These are phyloP conservation scores for Melieria crassipennis DNA, from an alignment of 2,888 invertebrate genomes.

Conservation along the genomic window DNA sequence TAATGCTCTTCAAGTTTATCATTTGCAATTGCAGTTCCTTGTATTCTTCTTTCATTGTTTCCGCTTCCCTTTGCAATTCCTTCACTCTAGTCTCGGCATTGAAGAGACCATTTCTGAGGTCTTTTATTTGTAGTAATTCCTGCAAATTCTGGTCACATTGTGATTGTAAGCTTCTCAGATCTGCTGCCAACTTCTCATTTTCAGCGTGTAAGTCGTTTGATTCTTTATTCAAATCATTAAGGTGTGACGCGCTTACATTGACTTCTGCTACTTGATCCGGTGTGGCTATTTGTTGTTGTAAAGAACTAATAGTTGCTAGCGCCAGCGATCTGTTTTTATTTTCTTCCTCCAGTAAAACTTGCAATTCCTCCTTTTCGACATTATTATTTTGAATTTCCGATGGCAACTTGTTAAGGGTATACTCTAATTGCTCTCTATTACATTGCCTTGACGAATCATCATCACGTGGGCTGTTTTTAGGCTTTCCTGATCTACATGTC, in stretches of 20 bases:
- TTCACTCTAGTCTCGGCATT: conserved; percentile 13
- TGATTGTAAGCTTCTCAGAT: conserved; percentile 35
- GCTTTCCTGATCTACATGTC: too few relatives aligned
- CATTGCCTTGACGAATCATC: too few relatives aligned
- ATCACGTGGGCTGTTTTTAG: too few relatives aligned
- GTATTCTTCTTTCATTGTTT: conserved; percentile 13
- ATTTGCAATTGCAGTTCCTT: conserved; percentile 33
- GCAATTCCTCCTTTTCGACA: conserved; percentile 72
- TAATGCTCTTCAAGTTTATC: conserved; percentile 21
- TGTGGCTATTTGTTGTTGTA: conserved; percentile 51
- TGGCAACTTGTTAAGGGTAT: too few relatives aligned
- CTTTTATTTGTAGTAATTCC: conserved; percentile 11
- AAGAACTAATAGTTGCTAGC: conserved; percentile 50
- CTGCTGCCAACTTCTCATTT: conserved; percentile 51
- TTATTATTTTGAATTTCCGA: too few relatives aligned
- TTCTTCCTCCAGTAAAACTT: conserved; percentile 69
- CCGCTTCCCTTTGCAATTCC: conserved; percentile 9
- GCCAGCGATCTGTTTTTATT: conserved; percentile 60
- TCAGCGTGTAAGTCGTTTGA: conserved; percentile 51
- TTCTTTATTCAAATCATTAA: conserved; percentile 45
- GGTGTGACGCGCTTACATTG: conserved; percentile 43
- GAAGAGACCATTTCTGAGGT: conserved; percentile 20
- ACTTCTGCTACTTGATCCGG: conserved; percentile 46
- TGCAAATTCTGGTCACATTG: conserved; percentile 34
- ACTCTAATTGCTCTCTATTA: too few relatives aligned